Percentiles rank a stretch among this genome's conserved stretches.
Conservation (phyloP, 2,888 invertebrate species). For the Ametastegia equiseti region DNA sequence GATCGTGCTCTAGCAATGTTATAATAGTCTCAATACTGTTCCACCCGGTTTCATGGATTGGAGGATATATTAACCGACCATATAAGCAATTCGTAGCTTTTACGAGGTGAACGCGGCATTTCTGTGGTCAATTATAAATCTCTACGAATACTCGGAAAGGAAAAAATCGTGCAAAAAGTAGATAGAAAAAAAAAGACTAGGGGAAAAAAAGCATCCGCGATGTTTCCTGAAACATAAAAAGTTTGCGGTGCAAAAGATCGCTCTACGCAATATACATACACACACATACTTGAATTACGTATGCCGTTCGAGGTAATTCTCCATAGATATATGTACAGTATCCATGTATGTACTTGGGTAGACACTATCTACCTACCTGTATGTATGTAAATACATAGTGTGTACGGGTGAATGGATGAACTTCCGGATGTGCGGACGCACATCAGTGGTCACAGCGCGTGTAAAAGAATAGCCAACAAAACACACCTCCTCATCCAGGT, state of each 20-base stretch:
- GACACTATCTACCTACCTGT: neutral
- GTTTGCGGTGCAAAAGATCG: neutral
- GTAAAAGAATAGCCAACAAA: slow-evolving; percentile 43
- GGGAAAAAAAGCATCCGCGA: neutral
- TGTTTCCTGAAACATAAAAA: neutral
- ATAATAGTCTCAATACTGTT: neutral
- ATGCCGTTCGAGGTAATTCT: neutral
- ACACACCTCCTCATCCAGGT: slow-evolving; percentile 23
- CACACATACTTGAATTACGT: neutral
- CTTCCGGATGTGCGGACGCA: slow-evolving; percentile 69
- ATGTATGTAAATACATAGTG: slow-evolving; percentile 6
- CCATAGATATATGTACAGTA: neutral
- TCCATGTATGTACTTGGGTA: neutral
- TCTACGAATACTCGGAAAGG: too few relatives aligned
- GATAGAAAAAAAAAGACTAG: neutral
- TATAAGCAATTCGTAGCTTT: too few relatives aligned
- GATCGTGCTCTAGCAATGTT: neutral
- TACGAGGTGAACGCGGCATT: too few relatives aligned
- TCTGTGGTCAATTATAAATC: too few relatives aligned
- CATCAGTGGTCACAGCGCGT: slow-evolving; percentile 62
- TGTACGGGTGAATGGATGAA: slow-evolving; percentile 41
- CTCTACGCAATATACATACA: neutral
- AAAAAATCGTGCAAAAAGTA: too few relatives aligned
- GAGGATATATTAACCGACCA: neutral
- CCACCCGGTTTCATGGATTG: neutral